Evolutionary conservation across 2,888 invertebrate genomes (phyloP).

Genomic region (Ornithoptera alexandrae): DNA sequence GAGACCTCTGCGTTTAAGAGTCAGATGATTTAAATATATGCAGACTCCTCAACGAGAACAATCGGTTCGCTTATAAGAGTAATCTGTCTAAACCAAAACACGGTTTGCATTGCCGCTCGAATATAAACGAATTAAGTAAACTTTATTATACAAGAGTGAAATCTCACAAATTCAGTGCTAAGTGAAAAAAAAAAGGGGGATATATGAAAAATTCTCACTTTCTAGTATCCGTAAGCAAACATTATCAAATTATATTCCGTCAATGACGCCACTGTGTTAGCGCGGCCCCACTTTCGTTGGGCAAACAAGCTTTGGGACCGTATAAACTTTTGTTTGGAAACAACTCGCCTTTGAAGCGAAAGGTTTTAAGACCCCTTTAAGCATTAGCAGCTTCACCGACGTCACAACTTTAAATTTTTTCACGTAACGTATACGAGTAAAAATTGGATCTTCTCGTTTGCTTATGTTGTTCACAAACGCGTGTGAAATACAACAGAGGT

Average conservation of each 20-base stretch:
- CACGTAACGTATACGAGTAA: neutral
- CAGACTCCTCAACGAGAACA: no score
- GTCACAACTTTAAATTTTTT: constrained; percentile 13
- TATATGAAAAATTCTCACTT: constrained; percentile 50
- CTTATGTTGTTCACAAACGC: constrained; percentile 9
- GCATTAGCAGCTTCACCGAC: constrained; percentile 3
- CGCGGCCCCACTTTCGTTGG: constrained; percentile 53
- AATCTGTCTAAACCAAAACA: no score
- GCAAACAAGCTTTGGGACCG: constrained; percentile 44
- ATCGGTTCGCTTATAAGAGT: no score
- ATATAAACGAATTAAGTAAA: constrained; percentile 22
- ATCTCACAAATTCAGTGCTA: constrained; percentile 29
- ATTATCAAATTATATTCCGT: constrained; percentile 57
- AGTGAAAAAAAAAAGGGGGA: constrained; percentile 18
- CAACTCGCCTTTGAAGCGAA: constrained; percentile 17
- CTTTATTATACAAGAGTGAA: constrained; percentile 26
- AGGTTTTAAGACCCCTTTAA: constrained; percentile 12
- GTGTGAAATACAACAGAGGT: constrained; percentile 6
- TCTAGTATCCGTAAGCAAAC: constrained; percentile 50
- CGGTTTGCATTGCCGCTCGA: neutral
- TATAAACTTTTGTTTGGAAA: constrained; percentile 28
- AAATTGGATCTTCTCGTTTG: constrained; percentile 1
- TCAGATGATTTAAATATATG: no score
- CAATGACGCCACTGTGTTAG: constrained; percentile 37
- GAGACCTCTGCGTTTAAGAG: no score